phyloP scores from a whole-genome alignment of 2,797 vertebrate species.

The Anabacerthia variegaticeps region DNA sequence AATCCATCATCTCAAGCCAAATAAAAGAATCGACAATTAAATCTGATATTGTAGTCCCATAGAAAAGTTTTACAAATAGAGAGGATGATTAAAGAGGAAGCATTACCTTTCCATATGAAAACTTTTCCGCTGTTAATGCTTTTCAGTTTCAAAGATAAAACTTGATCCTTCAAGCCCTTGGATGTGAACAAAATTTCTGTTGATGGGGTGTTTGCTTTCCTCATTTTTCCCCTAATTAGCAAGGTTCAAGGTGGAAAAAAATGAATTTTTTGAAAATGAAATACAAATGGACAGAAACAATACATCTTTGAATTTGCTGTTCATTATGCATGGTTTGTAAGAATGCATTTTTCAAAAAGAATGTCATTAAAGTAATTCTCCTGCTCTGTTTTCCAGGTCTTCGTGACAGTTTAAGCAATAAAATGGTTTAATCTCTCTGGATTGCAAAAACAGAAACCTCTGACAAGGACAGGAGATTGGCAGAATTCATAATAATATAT shows the following conservation, averaged over 20 bases:
- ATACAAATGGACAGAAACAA: conserved; percentile 35
- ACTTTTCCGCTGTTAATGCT: not conserved
- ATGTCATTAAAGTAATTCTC: conserved; percentile 69
- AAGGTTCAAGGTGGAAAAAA: conserved; percentile 15
- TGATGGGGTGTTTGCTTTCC: not conserved
- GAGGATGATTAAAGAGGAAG: not conserved
- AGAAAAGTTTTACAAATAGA: not conserved
- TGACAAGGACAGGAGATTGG: conserved; percentile 70
- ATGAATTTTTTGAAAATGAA: conserved; percentile 34
- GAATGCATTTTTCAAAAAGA: conserved; percentile 68
- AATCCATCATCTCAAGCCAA: not conserved
- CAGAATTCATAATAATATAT: conserved; percentile 71
- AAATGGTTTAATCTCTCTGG: conserved; percentile 71
- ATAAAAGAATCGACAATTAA: conserved; percentile 9
- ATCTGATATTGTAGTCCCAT: not conserved
- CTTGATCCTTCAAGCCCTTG: not conserved
- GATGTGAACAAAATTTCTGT: not conserved
- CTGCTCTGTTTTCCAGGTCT: conserved; percentile 62
- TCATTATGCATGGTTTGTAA: conserved; percentile 64
- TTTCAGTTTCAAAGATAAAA: conserved; percentile 7
- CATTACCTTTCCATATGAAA: not conserved
- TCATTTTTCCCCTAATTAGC: conserved; percentile 38
- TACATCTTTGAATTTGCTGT: conserved; percentile 58
- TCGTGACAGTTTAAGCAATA: conserved; percentile 70
- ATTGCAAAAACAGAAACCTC: conserved; percentile 54